Conservation (phyloP, 2,888 invertebrate species). For the Theretra japonica region DNA sequence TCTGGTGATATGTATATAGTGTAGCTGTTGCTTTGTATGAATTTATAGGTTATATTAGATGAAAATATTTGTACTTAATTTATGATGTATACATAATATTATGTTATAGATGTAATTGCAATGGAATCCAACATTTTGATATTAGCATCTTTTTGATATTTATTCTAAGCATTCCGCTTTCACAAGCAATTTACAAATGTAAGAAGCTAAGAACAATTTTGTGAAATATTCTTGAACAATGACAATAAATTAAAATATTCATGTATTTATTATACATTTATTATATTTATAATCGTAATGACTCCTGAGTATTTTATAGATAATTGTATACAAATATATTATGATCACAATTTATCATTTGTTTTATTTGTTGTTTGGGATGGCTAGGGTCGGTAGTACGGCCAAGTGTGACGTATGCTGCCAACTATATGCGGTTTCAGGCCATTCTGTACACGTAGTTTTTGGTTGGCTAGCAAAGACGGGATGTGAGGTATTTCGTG, state of each 20-base stretch:
- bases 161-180: too few species aligned
- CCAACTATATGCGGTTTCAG: slow-evolving; percentile 85
- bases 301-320: slow-evolving; percentile 50
- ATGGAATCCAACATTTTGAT: neutral
- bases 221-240: neutral
- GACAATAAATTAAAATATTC: neutral
- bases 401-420: slow-evolving; percentile 86
- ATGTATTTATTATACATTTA: neutral
- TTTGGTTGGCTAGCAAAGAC: slow-evolving; percentile 86
- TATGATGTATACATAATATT: neutral
- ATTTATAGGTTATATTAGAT: neutral
- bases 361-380: slow-evolving; percentile 43
- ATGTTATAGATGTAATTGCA: neutral
- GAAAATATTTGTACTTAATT: neutral
- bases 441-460: slow-evolving; percentile 84
- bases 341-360: slow-evolving; percentile 43
- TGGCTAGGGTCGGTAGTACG: slow-evolving; percentile 80
- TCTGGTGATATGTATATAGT: slow-evolving; percentile 19
- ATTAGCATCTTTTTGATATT: neutral
- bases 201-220: neutral
- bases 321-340: slow-evolving; percentile 49
- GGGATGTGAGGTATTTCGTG: slow-evolving; percentile 87
- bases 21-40: neutral
- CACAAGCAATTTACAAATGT: too few species aligned
- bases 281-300: slow-evolving; percentile 38